Evolutionary conservation across 2,797 vertebrate species (phyloP).

Genomic region (Onychomys torridus): DNA sequence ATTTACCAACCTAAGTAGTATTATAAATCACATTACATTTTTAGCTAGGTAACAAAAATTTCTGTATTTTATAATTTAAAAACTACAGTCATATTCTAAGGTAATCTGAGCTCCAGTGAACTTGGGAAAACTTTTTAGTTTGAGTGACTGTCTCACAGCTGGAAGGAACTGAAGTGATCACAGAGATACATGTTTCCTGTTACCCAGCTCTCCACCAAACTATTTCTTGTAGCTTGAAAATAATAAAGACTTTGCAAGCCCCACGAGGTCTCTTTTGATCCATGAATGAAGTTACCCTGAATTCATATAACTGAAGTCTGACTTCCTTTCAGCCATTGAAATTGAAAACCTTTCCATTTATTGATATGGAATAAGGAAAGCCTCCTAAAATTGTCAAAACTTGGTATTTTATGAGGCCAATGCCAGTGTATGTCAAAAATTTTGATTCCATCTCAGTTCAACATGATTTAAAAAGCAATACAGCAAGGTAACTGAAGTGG

Average conservation of each 20-base stretch:
- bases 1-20: slow-evolving; percentile 76
- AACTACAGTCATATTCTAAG: slow-evolving; percentile 79
- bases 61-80: slow-evolving; percentile 75
- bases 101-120: slow-evolving; percentile 82
- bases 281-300: slow-evolving; percentile 87
- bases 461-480: not conserved
- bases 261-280: slow-evolving; percentile 87
- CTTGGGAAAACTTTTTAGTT: slow-evolving; percentile 85
- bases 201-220: slow-evolving; percentile 85
- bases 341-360: slow-evolving; percentile 86
- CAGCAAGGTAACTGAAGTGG: not conserved
- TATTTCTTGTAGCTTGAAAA: slow-evolving; percentile 88
- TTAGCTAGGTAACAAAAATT: slow-evolving; percentile 80
- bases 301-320: slow-evolving; percentile 85
- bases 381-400: slow-evolving; percentile 83
- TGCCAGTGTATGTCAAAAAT: slow-evolving; percentile 73
- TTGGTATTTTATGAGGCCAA: slow-evolving; percentile 81
- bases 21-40: slow-evolving; percentile 81
- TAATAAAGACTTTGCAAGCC: slow-evolving; percentile 89
- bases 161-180: slow-evolving; percentile 86
- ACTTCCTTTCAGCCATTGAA: slow-evolving; percentile 76
- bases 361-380: slow-evolving; percentile 83
- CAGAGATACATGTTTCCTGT: slow-evolving; percentile 88
- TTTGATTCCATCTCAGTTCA: slow-evolving; percentile 76
- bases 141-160: slow-evolving; percentile 84